A percentile compares a stretch with the other conserved stretches of the same genome.
phyloP scores from a whole-genome alignment of 2,888 invertebrate genomes.

The Chydorus sphaericus region DNA sequence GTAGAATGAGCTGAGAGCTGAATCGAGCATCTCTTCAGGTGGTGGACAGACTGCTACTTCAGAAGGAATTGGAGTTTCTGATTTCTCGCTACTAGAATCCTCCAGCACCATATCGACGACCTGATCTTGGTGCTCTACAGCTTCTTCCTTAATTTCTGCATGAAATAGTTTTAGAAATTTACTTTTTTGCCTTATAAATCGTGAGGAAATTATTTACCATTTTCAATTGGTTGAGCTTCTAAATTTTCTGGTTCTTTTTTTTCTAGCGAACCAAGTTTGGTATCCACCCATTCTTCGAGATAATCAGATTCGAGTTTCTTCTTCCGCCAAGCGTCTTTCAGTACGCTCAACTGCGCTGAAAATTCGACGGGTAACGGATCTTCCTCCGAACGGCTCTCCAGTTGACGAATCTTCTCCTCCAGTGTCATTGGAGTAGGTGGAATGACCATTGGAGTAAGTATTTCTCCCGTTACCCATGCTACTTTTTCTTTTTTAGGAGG shows the following conservation, averaged over 20 bases:
- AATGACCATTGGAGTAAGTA: background rate
- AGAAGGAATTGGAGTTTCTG: background rate
- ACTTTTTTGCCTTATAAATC: no score
- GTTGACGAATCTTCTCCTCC: background rate
- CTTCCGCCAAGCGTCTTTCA: background rate
- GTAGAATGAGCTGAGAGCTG: constrained; percentile 2
- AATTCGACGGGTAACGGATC: background rate
- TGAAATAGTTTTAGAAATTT: no score
- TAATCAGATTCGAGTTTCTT: background rate
- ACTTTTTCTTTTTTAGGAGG: background rate
- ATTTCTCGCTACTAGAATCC: background rate
- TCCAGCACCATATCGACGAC: constrained; percentile 6
- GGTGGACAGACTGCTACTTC: background rate
- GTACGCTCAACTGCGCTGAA: background rate
- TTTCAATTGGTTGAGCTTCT: background rate
- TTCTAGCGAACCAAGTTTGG: no score
- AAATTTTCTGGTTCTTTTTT: background rate
- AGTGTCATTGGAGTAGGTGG: background rate
- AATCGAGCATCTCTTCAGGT: background rate
- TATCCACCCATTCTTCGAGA: background rate
- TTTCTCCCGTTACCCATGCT: background rate
- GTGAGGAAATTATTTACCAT: no score
- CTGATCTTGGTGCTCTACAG: background rate
- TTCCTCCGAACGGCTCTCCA: background rate
- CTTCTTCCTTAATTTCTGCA: background rate